Conservation (phyloP, 2,888 invertebrate species). For the Metalampra italica region DNA sequence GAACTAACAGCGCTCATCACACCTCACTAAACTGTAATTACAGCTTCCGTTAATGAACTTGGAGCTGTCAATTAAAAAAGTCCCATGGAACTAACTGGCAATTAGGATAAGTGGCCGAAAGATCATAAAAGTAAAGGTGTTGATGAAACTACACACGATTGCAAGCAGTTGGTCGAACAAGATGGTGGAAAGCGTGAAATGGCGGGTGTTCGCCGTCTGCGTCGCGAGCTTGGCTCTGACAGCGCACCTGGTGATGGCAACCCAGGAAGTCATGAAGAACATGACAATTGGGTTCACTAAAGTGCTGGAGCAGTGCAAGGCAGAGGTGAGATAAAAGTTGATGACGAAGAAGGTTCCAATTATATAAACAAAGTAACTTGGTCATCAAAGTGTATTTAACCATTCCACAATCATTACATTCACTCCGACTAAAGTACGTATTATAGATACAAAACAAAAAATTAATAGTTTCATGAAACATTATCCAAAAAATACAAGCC, state of each 20-base stretch:
- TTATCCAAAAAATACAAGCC: no score
- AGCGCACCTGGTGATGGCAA: slow-evolving; percentile 21
- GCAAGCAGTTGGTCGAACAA: slow-evolving; percentile 13
- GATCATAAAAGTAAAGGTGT: slow-evolving; percentile 2
- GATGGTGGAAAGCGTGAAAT: slow-evolving; percentile 33
- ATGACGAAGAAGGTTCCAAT: no score
- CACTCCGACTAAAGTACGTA: no score
- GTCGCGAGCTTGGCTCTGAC: slow-evolving; percentile 14
- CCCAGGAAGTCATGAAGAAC: slow-evolving; percentile 52
- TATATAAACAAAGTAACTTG: no score
- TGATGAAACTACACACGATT: background rate
- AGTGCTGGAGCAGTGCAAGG: slow-evolving; percentile 47
- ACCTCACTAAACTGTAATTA: background rate
- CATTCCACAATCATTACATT: no score
- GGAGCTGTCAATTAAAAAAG: background rate
- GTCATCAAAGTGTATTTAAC: no score
- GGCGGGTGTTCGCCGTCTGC: slow-evolving; percentile 24
- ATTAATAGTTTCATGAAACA: no score
- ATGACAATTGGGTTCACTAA: slow-evolving; percentile 44
- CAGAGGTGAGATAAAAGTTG: slow-evolving; percentile 37
- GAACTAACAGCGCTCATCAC: background rate
- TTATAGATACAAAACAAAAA: no score
- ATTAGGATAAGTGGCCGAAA: background rate
- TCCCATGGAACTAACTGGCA: background rate
- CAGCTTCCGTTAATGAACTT: background rate